A percentile compares a stretch with the other conserved stretches of the same genome.
Conservation (phyloP, 2,888 invertebrate genomes). For the Drosophila melanosoma region DNA sequence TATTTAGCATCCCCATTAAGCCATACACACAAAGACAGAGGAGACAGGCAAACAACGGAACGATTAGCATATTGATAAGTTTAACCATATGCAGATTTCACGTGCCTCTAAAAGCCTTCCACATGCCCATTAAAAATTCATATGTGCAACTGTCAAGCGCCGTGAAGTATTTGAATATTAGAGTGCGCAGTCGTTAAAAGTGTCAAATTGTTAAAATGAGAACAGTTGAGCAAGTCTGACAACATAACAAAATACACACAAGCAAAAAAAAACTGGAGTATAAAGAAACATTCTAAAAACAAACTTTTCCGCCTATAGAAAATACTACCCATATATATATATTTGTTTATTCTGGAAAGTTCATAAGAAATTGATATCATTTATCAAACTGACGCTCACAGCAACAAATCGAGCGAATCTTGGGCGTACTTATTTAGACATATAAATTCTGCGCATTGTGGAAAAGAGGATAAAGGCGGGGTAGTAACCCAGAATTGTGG, state of each 20-base stretch:
- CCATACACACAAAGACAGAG: background rate
- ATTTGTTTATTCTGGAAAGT: constrained; percentile 31
- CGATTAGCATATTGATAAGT: constrained; percentile 72
- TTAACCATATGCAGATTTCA: constrained; percentile 57
- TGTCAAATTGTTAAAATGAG: constrained; percentile 75
- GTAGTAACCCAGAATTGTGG: constrained; percentile 29
- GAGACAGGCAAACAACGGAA: constrained; percentile 9
- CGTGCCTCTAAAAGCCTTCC: constrained; percentile 60
- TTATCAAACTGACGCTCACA: constrained; percentile 74
- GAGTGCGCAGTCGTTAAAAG: constrained; percentile 76
- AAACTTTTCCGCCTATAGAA: constrained; percentile 62
- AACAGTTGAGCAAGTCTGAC: constrained; percentile 35
- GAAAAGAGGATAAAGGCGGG: background rate
- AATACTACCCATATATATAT: constrained; percentile 11
- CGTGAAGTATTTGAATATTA: constrained; percentile 69
- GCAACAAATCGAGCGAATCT: constrained; percentile 47
- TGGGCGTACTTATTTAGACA: constrained; percentile 30
- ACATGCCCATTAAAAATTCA: constrained; percentile 75
- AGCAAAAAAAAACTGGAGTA: constrained; percentile 28
- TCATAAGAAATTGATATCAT: constrained; percentile 79
- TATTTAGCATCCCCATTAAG: constrained; percentile 49
- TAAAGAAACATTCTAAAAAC: constrained; percentile 36
- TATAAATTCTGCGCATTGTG: constrained; percentile 58
- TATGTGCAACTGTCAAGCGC: constrained; percentile 69
- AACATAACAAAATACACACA: constrained; percentile 31